Evolutionary conservation across 2,113 vertebrate species (phyloP).

Genomic region (Lophotis ruficrista): DNA sequence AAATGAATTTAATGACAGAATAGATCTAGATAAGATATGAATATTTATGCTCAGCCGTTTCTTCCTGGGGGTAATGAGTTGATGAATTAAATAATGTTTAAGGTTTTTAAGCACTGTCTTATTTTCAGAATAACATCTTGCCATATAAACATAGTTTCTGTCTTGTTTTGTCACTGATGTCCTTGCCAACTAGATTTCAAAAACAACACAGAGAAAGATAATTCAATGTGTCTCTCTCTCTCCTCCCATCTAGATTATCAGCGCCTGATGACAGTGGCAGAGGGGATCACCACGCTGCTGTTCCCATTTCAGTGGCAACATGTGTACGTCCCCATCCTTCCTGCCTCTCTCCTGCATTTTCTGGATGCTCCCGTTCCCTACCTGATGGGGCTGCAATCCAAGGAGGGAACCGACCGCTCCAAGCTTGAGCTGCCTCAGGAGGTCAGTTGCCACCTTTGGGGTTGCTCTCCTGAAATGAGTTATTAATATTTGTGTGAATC

Average conservation of each 20-base stretch:
- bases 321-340: slow-evolving; percentile 95
- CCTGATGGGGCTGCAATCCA: slow-evolving; percentile 94
- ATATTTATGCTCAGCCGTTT: neutral
- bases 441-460: slow-evolving; percentile 68
- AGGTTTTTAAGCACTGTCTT: neutral
- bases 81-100: neutral
- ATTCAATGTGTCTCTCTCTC: neutral
- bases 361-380: slow-evolving; percentile 96
- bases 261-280: slow-evolving; percentile 93
- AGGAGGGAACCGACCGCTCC: slow-evolving; percentile 91
- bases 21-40: neutral
- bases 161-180: neutral
- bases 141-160: neutral
- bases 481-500: neutral
- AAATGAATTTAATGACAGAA: neutral
- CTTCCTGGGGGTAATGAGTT: neutral
- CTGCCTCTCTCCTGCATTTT: slow-evolving; percentile 92
- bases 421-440: slow-evolving; percentile 95
- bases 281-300: slow-evolving; percentile 89
- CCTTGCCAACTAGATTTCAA: neutral
- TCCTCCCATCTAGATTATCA: slow-evolving; percentile 85
- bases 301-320: slow-evolving; percentile 99
- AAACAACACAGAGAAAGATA: neutral
- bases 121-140: neutral
- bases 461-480: accelerated